These are phyloP conservation scores for Nasonovia ribisnigri DNA, from an alignment of 2,888 invertebrate species.

Conservation along the genomic window DNA sequence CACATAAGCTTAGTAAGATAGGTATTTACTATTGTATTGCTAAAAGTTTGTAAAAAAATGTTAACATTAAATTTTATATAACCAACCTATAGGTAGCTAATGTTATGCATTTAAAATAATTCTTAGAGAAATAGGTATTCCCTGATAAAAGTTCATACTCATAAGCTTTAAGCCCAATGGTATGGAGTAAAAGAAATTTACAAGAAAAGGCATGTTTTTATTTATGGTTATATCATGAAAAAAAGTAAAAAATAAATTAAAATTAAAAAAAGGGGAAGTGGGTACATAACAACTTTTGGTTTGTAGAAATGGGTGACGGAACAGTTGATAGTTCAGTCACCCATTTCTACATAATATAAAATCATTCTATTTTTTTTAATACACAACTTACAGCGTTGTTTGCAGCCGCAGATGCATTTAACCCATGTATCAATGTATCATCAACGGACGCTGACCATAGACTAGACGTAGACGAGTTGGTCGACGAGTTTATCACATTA, in stretches of 20 bases:
- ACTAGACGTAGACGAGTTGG: slow-evolving; percentile 69
- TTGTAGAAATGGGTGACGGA: not conserved
- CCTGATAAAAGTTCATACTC: not conserved
- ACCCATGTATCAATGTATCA: slow-evolving; percentile 69
- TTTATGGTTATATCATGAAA: not conserved
- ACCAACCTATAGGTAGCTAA: not conserved
- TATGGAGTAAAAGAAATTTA: not conserved
- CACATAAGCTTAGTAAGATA: not conserved
- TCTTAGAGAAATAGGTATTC: not conserved
- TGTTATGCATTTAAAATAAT: not conserved
- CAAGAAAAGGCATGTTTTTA: not conserved
- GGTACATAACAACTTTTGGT: not conserved
- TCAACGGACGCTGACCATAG: slow-evolving; percentile 69
- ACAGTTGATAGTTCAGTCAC: no score
- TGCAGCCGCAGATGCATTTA: slow-evolving; percentile 69
- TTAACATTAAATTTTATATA: not conserved
- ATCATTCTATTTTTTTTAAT: not conserved
- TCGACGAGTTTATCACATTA: slow-evolving; percentile 69
- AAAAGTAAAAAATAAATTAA: not conserved
- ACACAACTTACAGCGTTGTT: slow-evolving; percentile 68
- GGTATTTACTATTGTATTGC: not conserved
- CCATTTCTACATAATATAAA: not conserved
- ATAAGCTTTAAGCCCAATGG: not conserved
- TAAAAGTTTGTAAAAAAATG: not conserved
- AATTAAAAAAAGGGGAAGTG: not conserved